A percentile compares a stretch with the other conserved stretches of the same genome.
Conservation (phyloP, 2,888 invertebrate genomes). For the Ophioninae sp. region DNA sequence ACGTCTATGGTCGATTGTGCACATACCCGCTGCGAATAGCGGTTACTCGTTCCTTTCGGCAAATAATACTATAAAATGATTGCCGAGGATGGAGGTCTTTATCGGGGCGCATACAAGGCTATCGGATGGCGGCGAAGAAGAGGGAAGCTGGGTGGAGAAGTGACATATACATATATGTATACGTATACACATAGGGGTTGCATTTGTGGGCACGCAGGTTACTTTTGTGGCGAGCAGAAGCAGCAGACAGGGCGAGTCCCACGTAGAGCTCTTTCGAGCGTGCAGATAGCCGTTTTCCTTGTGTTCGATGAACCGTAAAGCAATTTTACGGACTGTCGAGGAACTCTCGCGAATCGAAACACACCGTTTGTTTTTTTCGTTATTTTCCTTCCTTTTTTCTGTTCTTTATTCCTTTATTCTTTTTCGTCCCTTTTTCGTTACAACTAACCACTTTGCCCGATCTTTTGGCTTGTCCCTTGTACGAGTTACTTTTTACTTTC, state of each 20-base stretch:
- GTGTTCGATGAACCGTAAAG: conserved; percentile 68
- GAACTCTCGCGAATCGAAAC: conserved; percentile 67
- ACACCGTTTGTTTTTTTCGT: conserved; percentile 51
- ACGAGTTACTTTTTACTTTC: conserved; percentile 44
- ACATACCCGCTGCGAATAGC: conserved; percentile 27
- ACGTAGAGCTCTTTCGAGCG: conserved; percentile 65
- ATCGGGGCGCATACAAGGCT: conserved; percentile 52
- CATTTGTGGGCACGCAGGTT: conserved; percentile 64
- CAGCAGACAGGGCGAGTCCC: conserved; percentile 63
- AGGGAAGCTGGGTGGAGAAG: conserved; percentile 5
- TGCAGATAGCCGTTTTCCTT: conserved; percentile 67
- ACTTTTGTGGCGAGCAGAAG: conserved; percentile 62
- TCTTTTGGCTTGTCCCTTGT: conserved; percentile 57
- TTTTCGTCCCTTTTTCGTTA: conserved; percentile 46
- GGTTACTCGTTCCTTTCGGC: conserved; percentile 48
- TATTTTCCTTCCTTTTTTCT: conserved; percentile 19
- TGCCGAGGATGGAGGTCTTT: conserved; percentile 52
- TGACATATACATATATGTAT: neutral
- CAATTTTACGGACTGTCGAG: conserved; percentile 70
- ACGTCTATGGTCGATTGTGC: conserved; percentile 15
- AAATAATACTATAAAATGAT: conserved; percentile 62
- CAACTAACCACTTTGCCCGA: conserved; percentile 64
- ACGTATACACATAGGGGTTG: neutral
- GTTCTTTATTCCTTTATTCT: neutral
- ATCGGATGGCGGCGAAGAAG: conserved; percentile 35